phyloP scores from a whole-genome alignment of 2,113 vertebrate species.

The Verasper variegatus region DNA sequence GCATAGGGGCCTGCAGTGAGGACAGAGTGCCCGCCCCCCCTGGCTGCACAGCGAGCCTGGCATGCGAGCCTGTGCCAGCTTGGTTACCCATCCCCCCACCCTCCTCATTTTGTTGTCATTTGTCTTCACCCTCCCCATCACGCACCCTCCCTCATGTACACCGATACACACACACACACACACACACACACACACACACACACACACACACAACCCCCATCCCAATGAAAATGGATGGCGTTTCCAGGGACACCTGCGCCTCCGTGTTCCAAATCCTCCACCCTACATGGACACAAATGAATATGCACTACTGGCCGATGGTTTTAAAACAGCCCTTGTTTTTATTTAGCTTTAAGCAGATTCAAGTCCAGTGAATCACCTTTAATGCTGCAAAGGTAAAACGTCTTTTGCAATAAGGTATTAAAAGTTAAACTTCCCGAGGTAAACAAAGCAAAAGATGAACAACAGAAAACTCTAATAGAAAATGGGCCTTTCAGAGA shows the following conservation, averaged over 20 bases:
- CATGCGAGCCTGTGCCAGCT: constrained; percentile 54
- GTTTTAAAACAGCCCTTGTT: not conserved
- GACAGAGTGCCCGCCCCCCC: constrained; percentile 50
- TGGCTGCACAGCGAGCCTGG: constrained; percentile 46
- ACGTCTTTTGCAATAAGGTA: no score
- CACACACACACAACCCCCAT: constrained; percentile 3
- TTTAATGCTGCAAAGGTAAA: no score
- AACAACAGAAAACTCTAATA: no score
- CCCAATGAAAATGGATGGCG: constrained; percentile 46
- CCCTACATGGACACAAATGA: not conserved
- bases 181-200: constrained; percentile 8
- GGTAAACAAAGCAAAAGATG: no score
- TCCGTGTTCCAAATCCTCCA: constrained; percentile 2
- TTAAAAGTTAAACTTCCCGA: no score
- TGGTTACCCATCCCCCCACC: constrained; percentile 49
- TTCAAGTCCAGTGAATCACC: no score
- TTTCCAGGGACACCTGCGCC: constrained; percentile 72
- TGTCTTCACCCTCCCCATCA: constrained; percentile 51
- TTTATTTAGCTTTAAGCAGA: not conserved
- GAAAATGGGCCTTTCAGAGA: no score
- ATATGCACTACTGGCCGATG: not conserved
- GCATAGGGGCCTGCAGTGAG: constrained; percentile 46
- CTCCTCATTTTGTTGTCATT: constrained; percentile 70
- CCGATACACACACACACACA: not conserved
- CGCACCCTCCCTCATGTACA: constrained; percentile 2